phyloP scores from a whole-genome alignment of 2,888 invertebrate genomes.

The Chorisops tibialis region DNA sequence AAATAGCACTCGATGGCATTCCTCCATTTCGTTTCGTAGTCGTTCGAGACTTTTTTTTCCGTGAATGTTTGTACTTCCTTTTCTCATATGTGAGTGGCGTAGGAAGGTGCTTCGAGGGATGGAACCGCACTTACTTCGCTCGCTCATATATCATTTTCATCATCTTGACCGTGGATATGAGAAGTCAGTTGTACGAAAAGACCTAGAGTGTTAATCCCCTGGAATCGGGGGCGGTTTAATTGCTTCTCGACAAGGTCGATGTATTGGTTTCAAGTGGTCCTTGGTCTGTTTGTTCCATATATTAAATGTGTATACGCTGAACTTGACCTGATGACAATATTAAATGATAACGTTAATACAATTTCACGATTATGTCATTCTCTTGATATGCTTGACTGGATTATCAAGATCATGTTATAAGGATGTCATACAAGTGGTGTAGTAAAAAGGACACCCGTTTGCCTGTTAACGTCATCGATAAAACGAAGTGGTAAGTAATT shows the following conservation, averaged over 20 bases:
- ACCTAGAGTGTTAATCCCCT: not conserved
- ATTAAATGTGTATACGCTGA: no score
- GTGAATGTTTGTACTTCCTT: not conserved
- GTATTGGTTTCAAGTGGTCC: not conserved
- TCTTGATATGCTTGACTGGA: no score
- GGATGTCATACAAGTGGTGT: no score
- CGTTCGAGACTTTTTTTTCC: not conserved
- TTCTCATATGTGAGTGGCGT: slow-evolving; percentile 9
- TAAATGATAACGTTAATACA: no score
- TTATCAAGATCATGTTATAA: no score
- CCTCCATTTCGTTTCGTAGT: not conserved
- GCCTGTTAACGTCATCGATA: no score
- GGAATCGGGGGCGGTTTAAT: slow-evolving; percentile 7
- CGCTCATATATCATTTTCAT: slow-evolving; percentile 20
- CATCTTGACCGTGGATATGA: slow-evolving; percentile 1
- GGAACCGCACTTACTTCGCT: slow-evolving; percentile 4
- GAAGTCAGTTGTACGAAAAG: not conserved
- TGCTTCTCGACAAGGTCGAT: slow-evolving; percentile 6
- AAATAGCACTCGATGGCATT: slow-evolving; percentile 29
- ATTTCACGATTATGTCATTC: no score
- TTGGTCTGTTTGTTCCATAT: no score
- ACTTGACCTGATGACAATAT: no score
- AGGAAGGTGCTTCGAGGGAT: slow-evolving; percentile 10
- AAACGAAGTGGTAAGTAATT: no score
- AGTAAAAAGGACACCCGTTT: no score